A percentile compares a stretch with the other conserved stretches of the same genome.
Evolutionary conservation across 2,888 invertebrate species (phyloP).

Genomic region (Spilosoma lubricipeda): DNA sequence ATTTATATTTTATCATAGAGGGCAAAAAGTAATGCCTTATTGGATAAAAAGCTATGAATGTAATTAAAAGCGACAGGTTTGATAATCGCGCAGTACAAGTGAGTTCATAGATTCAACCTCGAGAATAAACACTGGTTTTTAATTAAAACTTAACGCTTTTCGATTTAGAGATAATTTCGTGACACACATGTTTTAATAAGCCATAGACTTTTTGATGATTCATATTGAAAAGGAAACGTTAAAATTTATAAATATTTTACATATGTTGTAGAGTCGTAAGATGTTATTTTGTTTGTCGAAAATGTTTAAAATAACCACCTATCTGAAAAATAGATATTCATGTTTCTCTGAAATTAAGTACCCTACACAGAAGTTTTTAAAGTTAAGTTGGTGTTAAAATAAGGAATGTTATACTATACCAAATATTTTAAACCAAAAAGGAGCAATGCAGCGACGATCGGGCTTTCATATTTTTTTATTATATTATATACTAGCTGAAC

Average conservation of each 20-base stretch:
- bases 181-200: slow-evolving; percentile 8
- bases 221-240: slow-evolving; percentile 8
- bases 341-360: too few relatives aligned
- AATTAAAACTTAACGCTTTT: slow-evolving; percentile 53
- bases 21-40: neutral
- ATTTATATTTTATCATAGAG: neutral
- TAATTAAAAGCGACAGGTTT: slow-evolving; percentile 56
- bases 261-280: too few relatives aligned
- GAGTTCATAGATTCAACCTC: slow-evolving; percentile 44
- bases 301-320: too few relatives aligned
- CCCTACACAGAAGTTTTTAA: too few relatives aligned
- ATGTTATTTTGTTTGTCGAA: too few relatives aligned
- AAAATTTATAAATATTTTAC: neutral
- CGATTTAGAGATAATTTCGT: slow-evolving; percentile 26
- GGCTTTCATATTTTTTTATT: too few relatives aligned
- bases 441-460: too few relatives aligned
- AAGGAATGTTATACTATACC: too few relatives aligned
- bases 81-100: slow-evolving; percentile 49
- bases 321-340: too few relatives aligned
- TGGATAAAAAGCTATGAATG: slow-evolving; percentile 30
- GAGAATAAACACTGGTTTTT: slow-evolving; percentile 53
- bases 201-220: slow-evolving; percentile 15
- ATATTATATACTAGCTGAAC: too few relatives aligned
- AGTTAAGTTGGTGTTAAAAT: too few relatives aligned
- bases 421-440: too few relatives aligned